A percentile compares a stretch with the other conserved stretches of the same genome.
phyloP scores from a whole-genome alignment of 2,113 vertebrate genomes.

The Lophotis ruficrista region DNA sequence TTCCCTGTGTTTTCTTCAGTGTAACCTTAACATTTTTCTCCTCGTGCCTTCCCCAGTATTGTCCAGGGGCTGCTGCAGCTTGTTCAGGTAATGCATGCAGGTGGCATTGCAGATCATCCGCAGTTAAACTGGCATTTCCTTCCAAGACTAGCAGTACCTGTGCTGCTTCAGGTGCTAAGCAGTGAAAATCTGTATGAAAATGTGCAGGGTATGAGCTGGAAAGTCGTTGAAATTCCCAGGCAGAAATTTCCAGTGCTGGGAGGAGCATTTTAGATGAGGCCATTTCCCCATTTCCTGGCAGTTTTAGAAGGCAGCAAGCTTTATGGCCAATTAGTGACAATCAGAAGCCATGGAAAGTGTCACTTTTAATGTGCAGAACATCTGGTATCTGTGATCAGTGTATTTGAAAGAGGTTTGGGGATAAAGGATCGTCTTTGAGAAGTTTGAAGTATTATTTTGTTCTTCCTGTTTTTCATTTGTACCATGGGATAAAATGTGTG shows the following conservation, averaged over 20 bases:
- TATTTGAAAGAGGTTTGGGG: background rate
- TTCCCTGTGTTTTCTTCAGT: background rate
- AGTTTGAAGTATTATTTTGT: background rate
- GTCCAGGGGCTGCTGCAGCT: background rate
- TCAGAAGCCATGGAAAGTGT: background rate
- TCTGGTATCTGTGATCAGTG: background rate
- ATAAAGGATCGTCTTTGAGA: background rate
- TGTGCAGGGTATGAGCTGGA: background rate
- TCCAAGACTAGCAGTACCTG: background rate
- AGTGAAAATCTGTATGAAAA: background rate
- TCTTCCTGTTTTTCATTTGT: background rate
- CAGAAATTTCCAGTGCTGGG: background rate
- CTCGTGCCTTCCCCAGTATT: background rate
- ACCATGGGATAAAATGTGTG: background rate
- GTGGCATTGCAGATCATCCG: background rate
- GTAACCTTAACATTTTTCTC: background rate
- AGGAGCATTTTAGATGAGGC: background rate
- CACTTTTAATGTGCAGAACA: background rate
- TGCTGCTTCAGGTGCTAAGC: background rate
- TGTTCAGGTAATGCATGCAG: background rate
- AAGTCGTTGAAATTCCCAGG: background rate
- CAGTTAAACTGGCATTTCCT: background rate
- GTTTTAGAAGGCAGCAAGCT: background rate
- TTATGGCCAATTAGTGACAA: constrained; percentile 9
- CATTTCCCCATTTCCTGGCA: background rate